Evolutionary conservation across 2,888 invertebrate species (phyloP).

Genomic region (Chalcosyrphus nemorum): DNA sequence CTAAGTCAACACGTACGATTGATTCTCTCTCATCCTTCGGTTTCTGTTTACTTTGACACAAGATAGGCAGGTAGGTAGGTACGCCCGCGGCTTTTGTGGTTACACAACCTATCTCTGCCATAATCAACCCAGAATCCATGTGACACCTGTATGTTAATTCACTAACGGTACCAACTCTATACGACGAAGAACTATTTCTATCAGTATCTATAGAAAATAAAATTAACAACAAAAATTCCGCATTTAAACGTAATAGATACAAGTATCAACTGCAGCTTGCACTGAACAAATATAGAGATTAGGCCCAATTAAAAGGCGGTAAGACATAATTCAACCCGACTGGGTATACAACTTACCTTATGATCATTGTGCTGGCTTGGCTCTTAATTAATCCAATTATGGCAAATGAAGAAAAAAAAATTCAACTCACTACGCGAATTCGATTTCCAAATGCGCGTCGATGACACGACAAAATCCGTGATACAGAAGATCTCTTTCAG

Average conservation of each 20-base stretch:
- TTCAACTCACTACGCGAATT: constrained; percentile 21
- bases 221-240: not conserved
- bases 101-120: constrained; percentile 52
- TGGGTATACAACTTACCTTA: constrained; percentile 48
- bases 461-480: not conserved
- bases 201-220: too few species aligned
- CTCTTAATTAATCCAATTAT: constrained; percentile 72
- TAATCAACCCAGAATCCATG: constrained; percentile 45
- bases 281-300: constrained; percentile 58
- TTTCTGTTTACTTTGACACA: constrained; percentile 35
- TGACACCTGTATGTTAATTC: constrained; percentile 65
- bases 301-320: constrained; percentile 42
- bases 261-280: not conserved
- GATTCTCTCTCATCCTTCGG: constrained; percentile 22
- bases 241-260: constrained; percentile 6
- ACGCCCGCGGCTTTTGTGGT: constrained; percentile 21
- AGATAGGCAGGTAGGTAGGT: too few species aligned
- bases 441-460: constrained; percentile 24
- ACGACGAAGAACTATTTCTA: constrained; percentile 15
- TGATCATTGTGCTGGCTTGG: constrained; percentile 59
- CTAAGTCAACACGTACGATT: constrained; percentile 49
- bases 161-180: constrained; percentile 53
- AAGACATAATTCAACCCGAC: not conserved
- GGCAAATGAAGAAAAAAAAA: constrained; percentile 48
- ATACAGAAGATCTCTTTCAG: constrained; percentile 8